Conservation (phyloP, 2,797 vertebrate genomes). For the Sebastes hubbsi region DNA sequence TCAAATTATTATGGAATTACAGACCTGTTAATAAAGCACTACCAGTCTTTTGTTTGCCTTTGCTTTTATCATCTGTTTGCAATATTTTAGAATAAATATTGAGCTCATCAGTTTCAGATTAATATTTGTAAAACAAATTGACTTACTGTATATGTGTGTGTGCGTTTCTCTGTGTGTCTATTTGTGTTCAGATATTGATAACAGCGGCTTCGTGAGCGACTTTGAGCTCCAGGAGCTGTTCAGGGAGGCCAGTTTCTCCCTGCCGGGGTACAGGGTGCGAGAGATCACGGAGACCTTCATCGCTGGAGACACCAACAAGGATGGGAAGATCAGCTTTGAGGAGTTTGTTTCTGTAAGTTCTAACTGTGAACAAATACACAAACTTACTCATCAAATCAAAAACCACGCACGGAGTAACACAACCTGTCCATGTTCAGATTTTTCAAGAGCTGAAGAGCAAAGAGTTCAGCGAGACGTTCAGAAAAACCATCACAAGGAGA, state of each 20-base stretch:
- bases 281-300: slow-evolving; percentile 93
- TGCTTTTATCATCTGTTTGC: neutral
- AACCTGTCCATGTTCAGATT: slow-evolving; percentile 67
- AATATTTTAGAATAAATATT: neutral
- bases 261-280: slow-evolving; percentile 94
- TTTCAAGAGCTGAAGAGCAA: slow-evolving; percentile 95
- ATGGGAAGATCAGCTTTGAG: slow-evolving; percentile 95
- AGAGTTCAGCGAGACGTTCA: slow-evolving; percentile 91
- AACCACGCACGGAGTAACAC: neutral
- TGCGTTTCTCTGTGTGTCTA: neutral
- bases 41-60: neutral
- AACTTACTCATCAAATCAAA: fast-evolving
- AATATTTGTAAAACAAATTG: slow-evolving; percentile 9
- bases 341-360: slow-evolving; percentile 93
- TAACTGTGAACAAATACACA: neutral
- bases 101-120: neutral
- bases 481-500: slow-evolving; percentile 89
- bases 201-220: slow-evolving; percentile 94
- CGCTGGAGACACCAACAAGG: slow-evolving; percentile 92
- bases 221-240: slow-evolving; percentile 98
- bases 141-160: neutral
- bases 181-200: slow-evolving; percentile 89
- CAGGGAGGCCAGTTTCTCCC: slow-evolving; percentile 91
- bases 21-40: neutral
- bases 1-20: neutral